Evolutionary conservation across 2,888 invertebrate genomes (phyloP).

Genomic region (Clistopyga incitator): DNA sequence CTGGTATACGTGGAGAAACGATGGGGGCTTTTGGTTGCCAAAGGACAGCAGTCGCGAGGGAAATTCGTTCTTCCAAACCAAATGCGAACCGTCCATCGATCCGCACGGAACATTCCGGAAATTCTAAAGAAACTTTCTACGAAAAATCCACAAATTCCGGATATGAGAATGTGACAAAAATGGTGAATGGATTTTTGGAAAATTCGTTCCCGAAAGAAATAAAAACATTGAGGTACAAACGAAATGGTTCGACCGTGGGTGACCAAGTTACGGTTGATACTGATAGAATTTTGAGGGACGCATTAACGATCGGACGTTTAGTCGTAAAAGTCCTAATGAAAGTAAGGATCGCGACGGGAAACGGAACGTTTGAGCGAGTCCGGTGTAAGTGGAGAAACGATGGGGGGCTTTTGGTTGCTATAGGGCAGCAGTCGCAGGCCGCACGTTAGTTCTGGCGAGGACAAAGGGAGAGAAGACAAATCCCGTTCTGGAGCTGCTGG

Average conservation of each 20-base stretch:
- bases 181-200: too few species aligned
- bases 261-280: background rate
- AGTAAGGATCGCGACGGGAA: conserved; percentile 7
- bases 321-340: background rate
- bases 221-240: too few species aligned
- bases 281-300: background rate
- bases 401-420: background rate
- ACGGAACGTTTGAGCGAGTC: background rate
- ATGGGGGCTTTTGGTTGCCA: background rate
- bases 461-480: conserved; percentile 49
- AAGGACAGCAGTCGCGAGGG: conserved; percentile 19
- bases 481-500: conserved; percentile 44
- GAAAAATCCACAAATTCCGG: too few species aligned
- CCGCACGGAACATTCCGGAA: too few species aligned
- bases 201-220: too few species aligned
- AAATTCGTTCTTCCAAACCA: too few species aligned
- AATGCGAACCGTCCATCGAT: too few species aligned
- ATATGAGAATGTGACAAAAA: too few species aligned
- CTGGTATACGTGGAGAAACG: background rate
- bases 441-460: conserved; percentile 30
- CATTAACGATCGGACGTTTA: background rate
- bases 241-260: too few species aligned
- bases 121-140: too few species aligned
- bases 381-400: background rate
- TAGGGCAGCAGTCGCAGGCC: conserved; percentile 19